Evolutionary conservation across 2,888 invertebrate species (phyloP).

Genomic region (Baronia brevicornis): DNA sequence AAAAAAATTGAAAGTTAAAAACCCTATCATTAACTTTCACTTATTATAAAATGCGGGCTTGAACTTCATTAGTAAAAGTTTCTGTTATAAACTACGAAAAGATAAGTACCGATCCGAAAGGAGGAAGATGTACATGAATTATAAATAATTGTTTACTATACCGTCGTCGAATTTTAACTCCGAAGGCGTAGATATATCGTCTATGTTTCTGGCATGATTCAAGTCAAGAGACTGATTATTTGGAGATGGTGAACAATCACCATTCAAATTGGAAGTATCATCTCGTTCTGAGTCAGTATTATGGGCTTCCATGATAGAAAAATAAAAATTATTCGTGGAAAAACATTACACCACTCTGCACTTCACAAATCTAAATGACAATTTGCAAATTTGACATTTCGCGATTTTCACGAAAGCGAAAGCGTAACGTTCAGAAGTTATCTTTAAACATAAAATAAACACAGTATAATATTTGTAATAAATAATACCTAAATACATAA

Average conservation of each 20-base stretch:
- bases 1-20: conserved; percentile 22
- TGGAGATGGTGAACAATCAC: conserved; percentile 44
- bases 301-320: conserved; percentile 57
- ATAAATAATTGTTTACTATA: conserved; percentile 59
- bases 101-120: no score
- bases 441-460: conserved; percentile 23
- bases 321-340: conserved; percentile 43
- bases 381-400: conserved; percentile 23
- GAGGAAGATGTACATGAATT: conserved; percentile 15
- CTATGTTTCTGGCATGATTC: conserved; percentile 65
- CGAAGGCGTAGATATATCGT: conserved; percentile 74
- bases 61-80: no score
- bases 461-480: background rate
- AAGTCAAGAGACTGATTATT: conserved; percentile 41
- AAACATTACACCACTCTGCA: conserved; percentile 64
- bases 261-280: conserved; percentile 51
- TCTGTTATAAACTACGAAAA: no score
- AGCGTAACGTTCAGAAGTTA: conserved; percentile 15
- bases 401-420: conserved; percentile 19
- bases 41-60: conserved; percentile 6
- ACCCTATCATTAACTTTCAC: conserved; percentile 31
- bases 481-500: background rate
- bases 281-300: conserved; percentile 41
- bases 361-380: conserved; percentile 37
- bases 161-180: conserved; percentile 83